Base-by-base conservation (phyloP, 1,140 invertebrate genomes). In the Lanistes nyassanus region DNA sequence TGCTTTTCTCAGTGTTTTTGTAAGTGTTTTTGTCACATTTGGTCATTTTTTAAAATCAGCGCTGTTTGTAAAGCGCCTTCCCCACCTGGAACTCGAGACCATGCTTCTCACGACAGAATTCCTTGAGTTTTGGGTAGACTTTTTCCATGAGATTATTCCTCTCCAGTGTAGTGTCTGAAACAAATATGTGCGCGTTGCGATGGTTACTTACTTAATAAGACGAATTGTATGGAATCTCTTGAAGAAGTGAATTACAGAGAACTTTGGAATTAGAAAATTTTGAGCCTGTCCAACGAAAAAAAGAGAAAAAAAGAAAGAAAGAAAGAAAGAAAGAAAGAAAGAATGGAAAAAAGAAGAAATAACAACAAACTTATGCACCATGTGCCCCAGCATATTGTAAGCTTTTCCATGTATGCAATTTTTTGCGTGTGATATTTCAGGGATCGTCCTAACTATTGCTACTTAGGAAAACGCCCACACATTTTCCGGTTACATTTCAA, bases 121-220 rank as follows among this genome's bases (percentile, higher is more conserved):
- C 97, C 86, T 99, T 99, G 60, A 99, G 92, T 86, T 94, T 94
- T 0, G 98, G 97, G 89, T 99, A 99, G 75, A 97, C 98, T 88
- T 98, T 96, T 51, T 98, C 97, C 97, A 99, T 99, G 23, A 99
- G 85, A 0, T 97, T 98, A 90, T 99, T 99, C 82, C 98, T 92
- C 88, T 99, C 98, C 92, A 98, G 94, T 3, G 96, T 96, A 7
- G 97, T 99, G 88, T 99, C 98, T 98, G 85, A 89, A 81, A 78
- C 31, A 80, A 76, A 79, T 36, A 58, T 75, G 68, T 71, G 4
- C 72, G 37, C 21, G 21, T 58, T 37, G 37, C 0, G 74, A n/a
- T n/a, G n/a, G n/a, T n/a, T n/a, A n/a, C n/a, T n/a, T n/a, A n/a
- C n/a, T n/a, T n/a, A n/a, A n/a, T n/a, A n/a, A n/a, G n/a, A n/a